Conservation (phyloP, 2,113 vertebrate genomes). For the Petrocephalus microphthalmus region DNA sequence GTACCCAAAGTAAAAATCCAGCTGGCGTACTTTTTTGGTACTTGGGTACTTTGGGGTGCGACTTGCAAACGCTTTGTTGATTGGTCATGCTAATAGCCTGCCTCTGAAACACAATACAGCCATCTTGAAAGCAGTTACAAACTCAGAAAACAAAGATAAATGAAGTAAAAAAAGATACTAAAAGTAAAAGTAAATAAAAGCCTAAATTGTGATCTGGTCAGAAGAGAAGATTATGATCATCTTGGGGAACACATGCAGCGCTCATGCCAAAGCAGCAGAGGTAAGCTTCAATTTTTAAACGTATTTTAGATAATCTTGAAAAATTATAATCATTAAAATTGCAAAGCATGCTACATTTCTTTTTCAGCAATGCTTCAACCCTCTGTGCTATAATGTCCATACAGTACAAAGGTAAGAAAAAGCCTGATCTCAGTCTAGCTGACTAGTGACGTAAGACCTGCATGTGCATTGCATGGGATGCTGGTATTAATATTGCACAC, state of each 20-base stretch:
- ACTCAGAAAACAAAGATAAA: neutral
- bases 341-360: neutral
- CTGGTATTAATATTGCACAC: no score
- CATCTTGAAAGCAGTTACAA: neutral
- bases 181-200: neutral
- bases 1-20: neutral
- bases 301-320: neutral
- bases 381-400: neutral
- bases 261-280: neutral
- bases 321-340: neutral
- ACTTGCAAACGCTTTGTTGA: no score
- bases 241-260: neutral
- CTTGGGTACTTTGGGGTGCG: no score
- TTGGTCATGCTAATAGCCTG: no score
- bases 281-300: neutral
- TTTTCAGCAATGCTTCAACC: neutral
- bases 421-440: neutral
- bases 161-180: neutral
- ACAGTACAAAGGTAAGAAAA: neutral
- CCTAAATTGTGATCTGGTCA: neutral
- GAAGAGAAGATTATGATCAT: neutral
- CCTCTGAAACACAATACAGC: no score
- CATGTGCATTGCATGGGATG: no score
- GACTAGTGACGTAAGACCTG: no score
- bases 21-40: neutral